A percentile compares a stretch with the other conserved stretches of the same genome.
These are phyloP conservation scores for Buteo buteo DNA, from an alignment of 2,113 vertebrate species.

Conservation along the genomic window DNA sequence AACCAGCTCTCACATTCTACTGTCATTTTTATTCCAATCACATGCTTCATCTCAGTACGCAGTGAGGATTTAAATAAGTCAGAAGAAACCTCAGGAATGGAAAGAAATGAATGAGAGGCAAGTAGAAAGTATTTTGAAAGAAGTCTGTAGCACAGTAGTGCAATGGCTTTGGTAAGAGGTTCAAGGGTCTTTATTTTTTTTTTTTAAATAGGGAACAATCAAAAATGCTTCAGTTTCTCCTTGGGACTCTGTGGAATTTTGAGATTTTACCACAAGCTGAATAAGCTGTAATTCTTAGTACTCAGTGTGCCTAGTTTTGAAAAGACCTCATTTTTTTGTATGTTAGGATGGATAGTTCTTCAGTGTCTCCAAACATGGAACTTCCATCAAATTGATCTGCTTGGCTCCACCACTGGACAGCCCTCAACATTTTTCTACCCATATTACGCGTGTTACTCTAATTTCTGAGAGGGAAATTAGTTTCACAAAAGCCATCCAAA, in stretches of 20 bases:
- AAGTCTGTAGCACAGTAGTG: background rate
- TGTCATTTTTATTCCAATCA: background rate
- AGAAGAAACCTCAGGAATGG: background rate
- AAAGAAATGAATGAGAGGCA: background rate
- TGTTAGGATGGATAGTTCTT: background rate
- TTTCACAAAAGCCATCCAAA: background rate
- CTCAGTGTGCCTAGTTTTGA: background rate
- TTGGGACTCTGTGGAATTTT: background rate
- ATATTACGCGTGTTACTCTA: background rate
- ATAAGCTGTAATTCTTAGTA: background rate
- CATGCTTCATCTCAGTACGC: background rate
- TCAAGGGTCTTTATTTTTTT: background rate
- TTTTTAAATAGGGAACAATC: background rate
- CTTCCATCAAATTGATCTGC: background rate
- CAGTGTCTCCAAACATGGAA: background rate
- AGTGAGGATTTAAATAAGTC: background rate
- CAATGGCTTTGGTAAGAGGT: background rate
- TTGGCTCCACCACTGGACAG: background rate
- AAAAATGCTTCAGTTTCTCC: background rate
- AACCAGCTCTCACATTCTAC: background rate
- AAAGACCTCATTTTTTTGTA: background rate
- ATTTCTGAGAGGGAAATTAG: background rate
- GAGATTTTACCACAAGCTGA: background rate
- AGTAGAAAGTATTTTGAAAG: background rate
- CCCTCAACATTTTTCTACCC: background rate